Percentiles rank a stretch among this genome's conserved stretches.
Evolutionary conservation across 2,797 vertebrate genomes (phyloP).

Genomic region (Poecilia picta): DNA sequence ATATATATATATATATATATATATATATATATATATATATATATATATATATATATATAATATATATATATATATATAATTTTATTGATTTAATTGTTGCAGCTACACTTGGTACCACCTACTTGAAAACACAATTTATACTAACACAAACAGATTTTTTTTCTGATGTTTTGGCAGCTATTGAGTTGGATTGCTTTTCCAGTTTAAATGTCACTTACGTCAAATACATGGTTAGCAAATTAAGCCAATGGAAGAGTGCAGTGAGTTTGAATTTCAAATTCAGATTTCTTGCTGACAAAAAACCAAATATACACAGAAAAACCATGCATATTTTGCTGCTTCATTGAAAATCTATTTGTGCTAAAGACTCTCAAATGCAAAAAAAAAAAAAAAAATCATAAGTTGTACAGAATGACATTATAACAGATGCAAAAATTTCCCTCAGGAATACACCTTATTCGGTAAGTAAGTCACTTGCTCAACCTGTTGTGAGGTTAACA

Average conservation of each 20-base stretch:
- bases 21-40: no score
- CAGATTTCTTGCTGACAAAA: neutral
- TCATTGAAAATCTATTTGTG: neutral
- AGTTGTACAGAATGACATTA: neutral
- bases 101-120: neutral
- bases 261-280: neutral
- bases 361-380: neutral
- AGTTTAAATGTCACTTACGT: neutral
- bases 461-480: constrained; percentile 36
- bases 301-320: neutral
- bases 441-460: constrained; percentile 55
- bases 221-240: neutral
- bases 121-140: neutral
- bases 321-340: constrained; percentile 28
- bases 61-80: no score
- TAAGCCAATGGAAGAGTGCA: neutral
- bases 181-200: neutral
- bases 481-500: constrained; percentile 16
- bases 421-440: constrained; percentile 24
- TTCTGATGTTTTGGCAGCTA: neutral
- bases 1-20: no score
- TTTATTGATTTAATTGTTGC: neutral
- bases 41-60: no score
- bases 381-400: neutral
- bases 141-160: neutral